A percentile compares a stretch with the other conserved stretches of the same genome.
phyloP scores from a whole-genome alignment of 2,113 vertebrate genomes.

The Himantopus leucocephalus region DNA sequence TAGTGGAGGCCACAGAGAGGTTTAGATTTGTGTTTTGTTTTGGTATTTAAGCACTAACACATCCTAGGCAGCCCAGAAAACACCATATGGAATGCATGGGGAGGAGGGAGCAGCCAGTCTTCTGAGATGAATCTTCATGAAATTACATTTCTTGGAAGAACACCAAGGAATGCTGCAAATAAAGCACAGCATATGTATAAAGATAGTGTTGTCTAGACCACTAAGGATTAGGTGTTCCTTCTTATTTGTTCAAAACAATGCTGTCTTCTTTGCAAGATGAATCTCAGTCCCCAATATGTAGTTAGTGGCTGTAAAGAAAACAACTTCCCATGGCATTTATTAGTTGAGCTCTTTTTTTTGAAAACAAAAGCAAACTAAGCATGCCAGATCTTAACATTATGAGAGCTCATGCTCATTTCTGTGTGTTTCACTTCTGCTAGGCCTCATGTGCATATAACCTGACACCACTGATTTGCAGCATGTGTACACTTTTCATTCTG shows the following conservation, averaged over 20 bases:
- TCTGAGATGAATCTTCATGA: slow-evolving; percentile 41
- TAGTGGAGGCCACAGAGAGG: neutral
- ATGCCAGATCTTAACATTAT: neutral
- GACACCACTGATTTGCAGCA: neutral
- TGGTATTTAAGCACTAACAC: neutral
- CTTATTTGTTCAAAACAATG: neutral
- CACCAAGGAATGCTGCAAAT: slow-evolving; percentile 52
- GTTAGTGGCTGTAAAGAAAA: neutral
- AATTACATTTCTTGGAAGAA: slow-evolving; percentile 55
- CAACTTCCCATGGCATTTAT: neutral
- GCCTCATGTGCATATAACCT: neutral
- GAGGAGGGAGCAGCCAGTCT: neutral
- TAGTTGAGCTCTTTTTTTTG: neutral
- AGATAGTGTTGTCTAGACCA: slow-evolving; percentile 48
- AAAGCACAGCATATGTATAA: slow-evolving; percentile 32
- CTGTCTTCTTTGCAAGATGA: neutral
- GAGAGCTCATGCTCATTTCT: neutral
- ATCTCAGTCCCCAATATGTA: neutral
- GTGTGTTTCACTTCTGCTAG: neutral
- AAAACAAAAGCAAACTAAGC: neutral
- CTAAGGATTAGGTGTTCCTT: slow-evolving; percentile 65
- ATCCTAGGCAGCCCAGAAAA: neutral
- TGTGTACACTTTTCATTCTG: neutral
- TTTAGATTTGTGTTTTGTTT: neutral
- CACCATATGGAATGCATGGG: slow-evolving; percentile 4